These are phyloP conservation scores for Linepithema humile DNA, from an alignment of 1,140 invertebrate species.

Conservation along the genomic window DNA sequence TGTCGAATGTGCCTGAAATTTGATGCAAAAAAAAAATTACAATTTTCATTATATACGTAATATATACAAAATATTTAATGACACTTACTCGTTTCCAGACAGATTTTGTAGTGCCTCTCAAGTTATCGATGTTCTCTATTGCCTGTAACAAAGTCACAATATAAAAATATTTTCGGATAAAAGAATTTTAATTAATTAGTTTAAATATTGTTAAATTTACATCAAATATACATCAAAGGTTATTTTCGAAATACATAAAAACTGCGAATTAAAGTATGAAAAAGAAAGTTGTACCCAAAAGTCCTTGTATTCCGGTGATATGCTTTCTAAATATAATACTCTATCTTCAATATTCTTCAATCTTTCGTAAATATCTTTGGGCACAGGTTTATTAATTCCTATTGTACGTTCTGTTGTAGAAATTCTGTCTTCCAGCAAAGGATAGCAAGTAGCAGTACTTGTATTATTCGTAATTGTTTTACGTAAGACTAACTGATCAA, in stretches of 20 bases:
- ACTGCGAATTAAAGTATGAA: constrained; percentile 53
- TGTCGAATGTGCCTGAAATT: constrained; percentile 77
- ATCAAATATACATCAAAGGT: neutral
- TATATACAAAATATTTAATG: neutral
- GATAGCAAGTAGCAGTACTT: constrained; percentile 52
- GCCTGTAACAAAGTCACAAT: constrained; percentile 32
- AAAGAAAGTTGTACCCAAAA: constrained; percentile 85
- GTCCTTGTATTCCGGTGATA: constrained; percentile 89
- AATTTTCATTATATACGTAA: neutral
- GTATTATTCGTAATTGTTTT: constrained; percentile 39
- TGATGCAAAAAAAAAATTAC: neutral
- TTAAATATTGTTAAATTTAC: neutral
- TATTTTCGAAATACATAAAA: neutral
- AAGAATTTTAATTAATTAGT: neutral
- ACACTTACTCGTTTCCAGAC: constrained; percentile 70
- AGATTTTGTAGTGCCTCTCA: constrained; percentile 53
- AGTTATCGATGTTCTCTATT: constrained; percentile 40
- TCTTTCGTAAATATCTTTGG: constrained; percentile 86
- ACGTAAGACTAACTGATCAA: constrained; percentile 65
- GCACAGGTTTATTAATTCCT: constrained; percentile 84
- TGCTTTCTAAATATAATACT: constrained; percentile 87
- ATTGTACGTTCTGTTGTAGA: constrained; percentile 85
- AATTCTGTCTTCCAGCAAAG: constrained; percentile 86
- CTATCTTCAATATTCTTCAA: constrained; percentile 88
- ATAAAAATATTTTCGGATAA: neutral